Conservation (phyloP, 2,888 invertebrate genomes). For the Monochamus alternatus region DNA sequence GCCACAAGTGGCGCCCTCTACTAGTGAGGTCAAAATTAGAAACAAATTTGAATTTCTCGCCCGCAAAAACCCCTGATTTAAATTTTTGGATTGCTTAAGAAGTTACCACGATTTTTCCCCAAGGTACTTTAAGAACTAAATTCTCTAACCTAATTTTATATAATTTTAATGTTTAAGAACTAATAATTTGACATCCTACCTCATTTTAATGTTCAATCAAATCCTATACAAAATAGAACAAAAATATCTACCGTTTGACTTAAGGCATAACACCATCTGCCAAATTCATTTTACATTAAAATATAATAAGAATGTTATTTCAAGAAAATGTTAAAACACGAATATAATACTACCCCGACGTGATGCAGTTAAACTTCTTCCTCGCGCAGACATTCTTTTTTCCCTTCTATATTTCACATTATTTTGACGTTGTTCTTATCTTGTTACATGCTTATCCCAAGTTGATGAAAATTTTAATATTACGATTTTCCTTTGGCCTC, state of each 20-base stretch:
- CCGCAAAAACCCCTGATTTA: no score
- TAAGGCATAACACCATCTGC: constrained; percentile 8
- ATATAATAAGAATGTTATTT: constrained; percentile 58
- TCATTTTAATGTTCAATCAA: no score
- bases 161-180: no score
- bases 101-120: no score
- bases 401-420: constrained; percentile 43
- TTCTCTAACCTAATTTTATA: no score
- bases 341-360: constrained; percentile 52
- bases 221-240: not conserved
- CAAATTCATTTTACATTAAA: constrained; percentile 53
- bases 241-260: not conserved
- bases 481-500: constrained; percentile 39
- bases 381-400: constrained; percentile 49
- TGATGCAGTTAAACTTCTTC: constrained; percentile 55
- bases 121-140: no score
- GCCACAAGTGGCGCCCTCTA: no score
- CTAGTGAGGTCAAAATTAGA: no score
- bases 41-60: no score
- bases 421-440: constrained; percentile 44
- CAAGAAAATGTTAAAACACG: constrained; percentile 56
- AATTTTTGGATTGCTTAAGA: no score
- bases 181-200: no score
- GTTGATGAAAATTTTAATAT: constrained; percentile 47
- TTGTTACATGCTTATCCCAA: constrained; percentile 42